Conservation (phyloP, 2,113 vertebrate genomes). For the Antigone vipio region DNA sequence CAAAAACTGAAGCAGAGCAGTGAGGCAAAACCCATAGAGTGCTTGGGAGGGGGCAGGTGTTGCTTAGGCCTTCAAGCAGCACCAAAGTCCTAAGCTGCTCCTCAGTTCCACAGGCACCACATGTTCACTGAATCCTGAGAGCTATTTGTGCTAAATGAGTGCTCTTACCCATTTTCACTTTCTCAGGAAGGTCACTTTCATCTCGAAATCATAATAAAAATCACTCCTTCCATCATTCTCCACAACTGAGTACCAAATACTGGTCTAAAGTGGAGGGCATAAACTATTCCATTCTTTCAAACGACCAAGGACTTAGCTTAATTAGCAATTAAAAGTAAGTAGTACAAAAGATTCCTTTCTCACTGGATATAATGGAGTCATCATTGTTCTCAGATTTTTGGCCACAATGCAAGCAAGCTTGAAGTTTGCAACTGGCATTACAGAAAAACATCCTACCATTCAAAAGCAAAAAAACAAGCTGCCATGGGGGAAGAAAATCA, state of each 20-base stretch:
- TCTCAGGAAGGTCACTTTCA: not conserved
- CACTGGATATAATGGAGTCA: slow-evolving; percentile 3
- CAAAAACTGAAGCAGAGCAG: not conserved
- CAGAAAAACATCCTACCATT: slow-evolving; percentile 25
- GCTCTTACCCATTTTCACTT: not conserved
- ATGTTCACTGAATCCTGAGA: not conserved
- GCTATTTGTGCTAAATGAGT: not conserved
- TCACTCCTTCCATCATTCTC: not conserved
- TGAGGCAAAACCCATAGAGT: not conserved
- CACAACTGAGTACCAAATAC: not conserved
- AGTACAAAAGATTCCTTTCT: slow-evolving; percentile 49
- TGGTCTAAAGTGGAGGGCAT: not conserved
- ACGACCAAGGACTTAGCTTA: not conserved
- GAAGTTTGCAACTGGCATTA: slow-evolving; percentile 21
- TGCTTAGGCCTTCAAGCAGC: not conserved
- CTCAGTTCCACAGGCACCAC: not conserved
- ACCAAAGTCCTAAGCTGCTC: not conserved
- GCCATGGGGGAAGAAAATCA: not conserved
- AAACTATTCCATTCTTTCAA: slow-evolving; percentile 6
- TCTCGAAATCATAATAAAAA: not conserved
- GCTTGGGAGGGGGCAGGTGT: not conserved
- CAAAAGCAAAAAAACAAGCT: slow-evolving; percentile 11
- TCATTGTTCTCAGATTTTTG: slow-evolving; percentile 32
- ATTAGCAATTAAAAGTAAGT: slow-evolving; percentile 53
- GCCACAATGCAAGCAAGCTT: not conserved